Conservation (phyloP, 2,888 invertebrate genomes). For the Agonopterix alstromeriana region DNA sequence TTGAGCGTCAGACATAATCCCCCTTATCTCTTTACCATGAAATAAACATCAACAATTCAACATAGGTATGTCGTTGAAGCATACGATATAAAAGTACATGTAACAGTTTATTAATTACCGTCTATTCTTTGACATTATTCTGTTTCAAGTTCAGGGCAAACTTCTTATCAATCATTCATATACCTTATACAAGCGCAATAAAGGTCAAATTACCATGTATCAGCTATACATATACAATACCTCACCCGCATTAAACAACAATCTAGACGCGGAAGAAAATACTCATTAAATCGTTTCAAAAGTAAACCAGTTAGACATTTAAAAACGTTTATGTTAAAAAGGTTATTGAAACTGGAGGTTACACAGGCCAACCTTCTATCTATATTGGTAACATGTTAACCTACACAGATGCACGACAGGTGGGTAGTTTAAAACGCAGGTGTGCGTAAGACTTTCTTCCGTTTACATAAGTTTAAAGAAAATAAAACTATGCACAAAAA, state of each 20-base stretch:
- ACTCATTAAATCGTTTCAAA: background rate
- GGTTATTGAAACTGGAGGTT: constrained; percentile 28
- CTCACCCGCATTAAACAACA: background rate
- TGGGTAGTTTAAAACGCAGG: constrained; percentile 19
- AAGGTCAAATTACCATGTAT: too few species aligned
- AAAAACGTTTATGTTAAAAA: constrained; percentile 11
- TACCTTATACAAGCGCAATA: too few species aligned
- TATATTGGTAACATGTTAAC: constrained; percentile 48
- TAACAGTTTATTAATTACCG: too few species aligned
- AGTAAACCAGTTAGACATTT: constrained; percentile 9
- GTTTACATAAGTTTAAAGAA: constrained; percentile 28
- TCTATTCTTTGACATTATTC: too few species aligned
- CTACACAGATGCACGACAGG: constrained; percentile 30
- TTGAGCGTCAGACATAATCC: too few species aligned
- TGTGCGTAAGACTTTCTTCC: constrained; percentile 38
- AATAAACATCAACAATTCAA: too few species aligned
- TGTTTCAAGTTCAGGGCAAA: too few species aligned
- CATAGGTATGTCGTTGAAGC: too few species aligned
- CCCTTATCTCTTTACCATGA: too few species aligned
- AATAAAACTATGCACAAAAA: background rate
- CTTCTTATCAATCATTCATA: too few species aligned
- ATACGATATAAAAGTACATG: too few species aligned
- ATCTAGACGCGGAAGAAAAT: constrained; percentile 18
- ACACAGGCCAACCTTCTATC: constrained; percentile 43
- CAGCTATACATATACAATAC: background rate